Evolutionary conservation across 2,113 vertebrate species (phyloP), one percentile per base, ranked within the genome.

Genomic region (Numida meleagris): DNA sequence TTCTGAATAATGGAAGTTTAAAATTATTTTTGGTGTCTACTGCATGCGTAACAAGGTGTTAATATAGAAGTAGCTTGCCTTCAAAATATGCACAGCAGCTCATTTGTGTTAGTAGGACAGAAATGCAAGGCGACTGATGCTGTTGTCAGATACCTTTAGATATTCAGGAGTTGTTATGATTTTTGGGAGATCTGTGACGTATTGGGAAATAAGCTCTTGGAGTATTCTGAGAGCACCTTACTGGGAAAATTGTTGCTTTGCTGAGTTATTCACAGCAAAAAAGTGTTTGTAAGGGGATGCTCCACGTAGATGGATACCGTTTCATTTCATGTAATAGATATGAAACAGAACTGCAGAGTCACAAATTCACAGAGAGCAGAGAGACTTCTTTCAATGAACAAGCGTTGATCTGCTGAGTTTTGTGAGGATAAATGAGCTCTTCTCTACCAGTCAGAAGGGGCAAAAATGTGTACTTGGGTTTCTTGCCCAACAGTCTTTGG

Each of bases 271-370:
- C 36, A 55, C 50, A 81, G 57, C n/a, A 78, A 25, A 40, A 1
- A 6, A 51, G 18, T 16, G 9, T 50, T 84, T 84, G 31, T 74
- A 67, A 58, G 77, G 59, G 61, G 43, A 75, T 21, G 61, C 14
- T 89, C 71, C 17, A 31, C 66, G 85, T 82, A 25, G 82, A 15
- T 63, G 53, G 67, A 18, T 62, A 38, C 33, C 53, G 2, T 51
- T 71, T 53, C n/a, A 14, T 67, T 84, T 63, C 40, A 12, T 80
- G 2, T 57, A 20, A 3, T 14, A 14, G 0, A 0, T 66, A 5
- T 21, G 9, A 14, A 81, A 38, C 8, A 13, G 8, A 43, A 14
- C 51, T 61, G 48, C 0, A 0, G 34, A 46, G 34, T 57, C 43
- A 34, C 70, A 84, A 63, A 34, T 71, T 92, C 61, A 12, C 27